Evolutionary conservation across 1,140 invertebrate genomes (phyloP).

Genomic region (Camponotus pennsylvanicus): DNA sequence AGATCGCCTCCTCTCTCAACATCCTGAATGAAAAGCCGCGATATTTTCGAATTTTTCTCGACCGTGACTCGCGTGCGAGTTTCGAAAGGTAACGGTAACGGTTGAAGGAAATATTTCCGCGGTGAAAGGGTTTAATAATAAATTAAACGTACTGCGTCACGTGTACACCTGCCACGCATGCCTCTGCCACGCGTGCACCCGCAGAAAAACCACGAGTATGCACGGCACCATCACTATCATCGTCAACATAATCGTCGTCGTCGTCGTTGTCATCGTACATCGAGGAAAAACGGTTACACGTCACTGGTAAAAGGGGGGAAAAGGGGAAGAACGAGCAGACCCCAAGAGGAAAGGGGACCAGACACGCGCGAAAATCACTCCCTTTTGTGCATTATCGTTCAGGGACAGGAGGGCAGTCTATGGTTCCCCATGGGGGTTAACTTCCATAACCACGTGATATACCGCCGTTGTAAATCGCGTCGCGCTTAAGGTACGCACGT

Average conservation of each 20-base stretch:
- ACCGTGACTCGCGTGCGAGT: constrained; percentile 61
- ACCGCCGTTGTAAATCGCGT: constrained; percentile 58
- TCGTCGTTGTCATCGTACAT: too few species aligned
- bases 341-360: constrained; percentile 11
- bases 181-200: constrained; percentile 63
- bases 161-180: constrained; percentile 73
- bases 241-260: too few species aligned
- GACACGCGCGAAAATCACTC: constrained; percentile 45
- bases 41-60: constrained; percentile 22
- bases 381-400: constrained; percentile 47
- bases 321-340: not conserved
- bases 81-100: constrained; percentile 86
- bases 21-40: not conserved
- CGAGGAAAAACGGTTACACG: constrained; percentile 53
- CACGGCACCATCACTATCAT: too few species aligned
- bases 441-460: constrained; percentile 49
- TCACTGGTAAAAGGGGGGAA: constrained; percentile 50
- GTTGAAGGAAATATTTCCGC: constrained; percentile 84
- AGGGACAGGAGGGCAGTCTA: constrained; percentile 21
- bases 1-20: too few species aligned
- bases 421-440: constrained; percentile 25
- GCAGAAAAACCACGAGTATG: too few species aligned
- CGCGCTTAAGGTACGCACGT: constrained; percentile 55
- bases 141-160: constrained; percentile 74
- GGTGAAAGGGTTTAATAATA: constrained; percentile 84